phyloP scores from a whole-genome alignment of 2,888 invertebrate genomes.

The Tetranychus truncatus region DNA sequence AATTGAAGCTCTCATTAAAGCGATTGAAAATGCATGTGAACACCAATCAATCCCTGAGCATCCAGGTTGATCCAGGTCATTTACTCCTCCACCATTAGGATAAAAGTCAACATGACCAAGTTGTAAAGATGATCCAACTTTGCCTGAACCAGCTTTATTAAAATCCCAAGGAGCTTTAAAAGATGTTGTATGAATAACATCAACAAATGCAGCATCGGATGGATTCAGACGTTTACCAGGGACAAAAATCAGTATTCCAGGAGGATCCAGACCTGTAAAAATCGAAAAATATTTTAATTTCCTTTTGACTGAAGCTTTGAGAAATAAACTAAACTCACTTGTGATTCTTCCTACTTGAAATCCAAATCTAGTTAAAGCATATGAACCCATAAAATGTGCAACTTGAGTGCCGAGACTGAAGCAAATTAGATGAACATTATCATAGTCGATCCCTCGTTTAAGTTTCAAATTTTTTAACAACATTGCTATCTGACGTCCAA shows the following conservation, averaged over 20 bases:
- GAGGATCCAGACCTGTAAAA: background rate
- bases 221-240: background rate
- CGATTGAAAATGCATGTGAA: background rate
- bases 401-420: slow-evolving; percentile 20
- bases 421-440: slow-evolving; percentile 19
- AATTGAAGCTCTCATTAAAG: background rate
- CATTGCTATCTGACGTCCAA: slow-evolving; percentile 20
- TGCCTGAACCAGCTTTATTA: background rate
- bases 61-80: background rate
- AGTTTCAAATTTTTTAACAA: slow-evolving; percentile 13
- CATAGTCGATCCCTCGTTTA: background rate
- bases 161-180: background rate
- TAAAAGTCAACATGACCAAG: slow-evolving; percentile 3
- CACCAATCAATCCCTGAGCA: background rate
- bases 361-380: background rate
- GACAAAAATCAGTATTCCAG: background rate
- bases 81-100: background rate
- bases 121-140: background rate
- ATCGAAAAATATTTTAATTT: background rate
- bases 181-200: slow-evolving; percentile 3
- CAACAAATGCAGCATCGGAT: background rate
- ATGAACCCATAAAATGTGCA: slow-evolving; percentile 16
- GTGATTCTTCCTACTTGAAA: slow-evolving; percentile 21
- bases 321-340: background rate
- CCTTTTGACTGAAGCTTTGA: background rate